Evolutionary conservation across 2,797 vertebrate genomes (phyloP), one percentile per base, ranked within the genome.

Genomic region (Pampus argenteus): DNA sequence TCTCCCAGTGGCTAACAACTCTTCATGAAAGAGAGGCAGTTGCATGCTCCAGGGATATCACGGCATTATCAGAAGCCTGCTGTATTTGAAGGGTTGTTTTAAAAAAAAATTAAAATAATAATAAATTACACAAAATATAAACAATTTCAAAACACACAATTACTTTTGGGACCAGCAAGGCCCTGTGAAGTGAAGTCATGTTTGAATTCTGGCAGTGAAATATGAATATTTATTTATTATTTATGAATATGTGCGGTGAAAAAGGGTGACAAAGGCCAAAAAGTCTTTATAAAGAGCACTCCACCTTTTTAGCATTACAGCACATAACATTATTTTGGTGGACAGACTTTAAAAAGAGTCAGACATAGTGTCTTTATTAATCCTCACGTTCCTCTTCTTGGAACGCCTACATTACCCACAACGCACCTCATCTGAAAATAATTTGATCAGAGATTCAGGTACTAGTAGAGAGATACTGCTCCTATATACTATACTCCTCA

Each of bases 1-100:
- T 92, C 89, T 92, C 88, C 89, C 84, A 86, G 81, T 92, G 86
- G 90, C 91, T 90, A 90, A 91, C 88, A 89, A 89, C 78, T 87
- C 82, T 64, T 84, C 84, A 78, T 89, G 86, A 93, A 92, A 92
- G 89, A 86, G 85, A 88, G 86, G 88, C 88, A 86, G 84, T 79
- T 78, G 86, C 85, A 79, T 87, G 88, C 90, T 92, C 86, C 83
- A 71, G 90, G 90, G 90, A 88, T 87, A 92, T 90, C 91, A 68
- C 80, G 34, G 77, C 62, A 52, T 86, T 88, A 92, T 92, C 89
- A 86, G 47, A 68, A 68, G 81, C 84, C 63, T 83, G 76, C 68
- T 84, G 74, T 78, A 81, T 83, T 87, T 54, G n/a, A 0, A 10
- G 62, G 64, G 34, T 74, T 74, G 66, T 45, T 54, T 52, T 67